A percentile compares a stretch with the other conserved stretches of the same genome.
These are phyloP conservation scores for Adelognathus sp. DNA, from an alignment of 2,888 invertebrate species.

Conservation along the genomic window DNA sequence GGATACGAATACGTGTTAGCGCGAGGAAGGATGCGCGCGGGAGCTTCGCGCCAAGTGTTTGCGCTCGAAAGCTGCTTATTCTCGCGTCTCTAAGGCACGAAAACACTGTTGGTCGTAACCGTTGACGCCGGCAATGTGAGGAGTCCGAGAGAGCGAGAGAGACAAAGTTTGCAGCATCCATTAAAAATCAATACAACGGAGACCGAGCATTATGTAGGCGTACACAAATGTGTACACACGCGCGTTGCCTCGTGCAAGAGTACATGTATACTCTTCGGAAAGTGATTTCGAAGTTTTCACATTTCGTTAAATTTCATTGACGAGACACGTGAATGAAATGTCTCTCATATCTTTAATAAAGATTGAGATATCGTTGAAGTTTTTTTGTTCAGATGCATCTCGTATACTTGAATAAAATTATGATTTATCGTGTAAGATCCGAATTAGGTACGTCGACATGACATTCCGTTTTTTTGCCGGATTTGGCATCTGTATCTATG, in stretches of 20 bases:
- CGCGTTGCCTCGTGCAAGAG: background rate
- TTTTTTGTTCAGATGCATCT: no score
- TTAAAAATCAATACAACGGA: conserved; percentile 63
- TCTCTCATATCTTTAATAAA: background rate
- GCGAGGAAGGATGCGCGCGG: conserved; percentile 4
- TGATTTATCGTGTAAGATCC: no score
- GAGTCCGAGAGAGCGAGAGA: conserved; percentile 35
- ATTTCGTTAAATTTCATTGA: background rate
- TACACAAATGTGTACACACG: conserved; percentile 11
- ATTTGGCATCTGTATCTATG: no score
- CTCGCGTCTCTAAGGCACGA: conserved; percentile 24
- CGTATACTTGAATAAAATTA: no score
- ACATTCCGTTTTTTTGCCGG: no score
- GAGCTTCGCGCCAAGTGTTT: conserved; percentile 35
- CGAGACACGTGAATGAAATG: background rate
- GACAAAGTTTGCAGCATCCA: conserved; percentile 56
- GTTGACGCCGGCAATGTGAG: conserved; percentile 14
- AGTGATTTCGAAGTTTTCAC: background rate
- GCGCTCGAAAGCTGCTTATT: conserved; percentile 53
- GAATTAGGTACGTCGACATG: no score
- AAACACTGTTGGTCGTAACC: conserved; percentile 33
- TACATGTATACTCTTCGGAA: background rate
- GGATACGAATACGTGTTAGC: background rate
- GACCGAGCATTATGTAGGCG: conserved; percentile 26
- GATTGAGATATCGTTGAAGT: no score